A percentile compares a stretch with the other conserved stretches of the same genome.
Conservation (phyloP, 2,888 invertebrate species). For the Diarsia brunnea region DNA sequence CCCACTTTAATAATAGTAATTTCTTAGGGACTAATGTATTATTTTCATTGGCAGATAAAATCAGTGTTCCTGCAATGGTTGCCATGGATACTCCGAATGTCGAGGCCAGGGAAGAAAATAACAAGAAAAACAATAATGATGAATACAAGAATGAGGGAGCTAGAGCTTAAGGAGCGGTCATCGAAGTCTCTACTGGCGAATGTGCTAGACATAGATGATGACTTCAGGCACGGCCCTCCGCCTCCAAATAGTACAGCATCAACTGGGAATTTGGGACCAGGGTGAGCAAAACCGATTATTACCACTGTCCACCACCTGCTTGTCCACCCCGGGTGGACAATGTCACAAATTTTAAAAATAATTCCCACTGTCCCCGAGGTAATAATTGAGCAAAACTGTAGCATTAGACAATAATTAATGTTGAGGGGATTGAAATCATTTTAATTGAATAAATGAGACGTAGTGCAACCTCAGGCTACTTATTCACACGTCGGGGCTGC, state of each 20-base stretch:
- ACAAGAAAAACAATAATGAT: constrained; percentile 97
- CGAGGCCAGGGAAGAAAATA: constrained; percentile 98
- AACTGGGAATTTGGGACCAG: constrained; percentile 92
- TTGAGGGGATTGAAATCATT: neutral
- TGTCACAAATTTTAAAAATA: too few species aligned
- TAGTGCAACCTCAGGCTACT: neutral
- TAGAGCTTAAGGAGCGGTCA: constrained; percentile 98
- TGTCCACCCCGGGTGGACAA: too few species aligned
- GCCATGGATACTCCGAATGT: constrained; percentile 99
- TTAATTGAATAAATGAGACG: neutral
- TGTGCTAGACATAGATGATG: constrained; percentile 98
- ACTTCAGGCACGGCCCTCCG: constrained; percentile 95
- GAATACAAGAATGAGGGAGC: constrained; percentile 97
- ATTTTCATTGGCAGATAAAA: constrained; percentile 93
- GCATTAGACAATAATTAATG: neutral
- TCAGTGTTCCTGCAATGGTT: constrained; percentile 99
- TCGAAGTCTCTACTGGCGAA: constrained; percentile 98
- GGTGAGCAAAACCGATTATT: too few species aligned
- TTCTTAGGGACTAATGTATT: neutral
- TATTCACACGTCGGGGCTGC: too few species aligned
- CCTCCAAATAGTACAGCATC: constrained; percentile 91
- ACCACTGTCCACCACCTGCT: too few species aligned
- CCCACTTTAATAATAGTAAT: too few species aligned
- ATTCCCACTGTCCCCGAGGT: too few species aligned
- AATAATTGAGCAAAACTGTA: too few species aligned